These are phyloP conservation scores for Diaprepes abbreviatus DNA, from an alignment of 2,888 invertebrate genomes.

Conservation along the genomic window DNA sequence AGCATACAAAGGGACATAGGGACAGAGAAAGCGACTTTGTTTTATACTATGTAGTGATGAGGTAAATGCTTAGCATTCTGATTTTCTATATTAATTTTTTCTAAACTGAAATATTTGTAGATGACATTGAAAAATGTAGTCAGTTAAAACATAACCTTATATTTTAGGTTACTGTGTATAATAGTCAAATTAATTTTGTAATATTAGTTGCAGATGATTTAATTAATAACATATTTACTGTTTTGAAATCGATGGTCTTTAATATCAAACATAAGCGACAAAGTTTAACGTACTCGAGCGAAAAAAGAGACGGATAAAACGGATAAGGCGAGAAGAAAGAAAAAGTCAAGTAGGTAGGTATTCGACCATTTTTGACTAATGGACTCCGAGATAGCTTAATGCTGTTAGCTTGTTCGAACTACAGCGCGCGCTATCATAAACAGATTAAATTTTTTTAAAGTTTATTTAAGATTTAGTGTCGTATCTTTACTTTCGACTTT, in stretches of 20 bases:
- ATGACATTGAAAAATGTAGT: no score
- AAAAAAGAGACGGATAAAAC: conserved; percentile 37
- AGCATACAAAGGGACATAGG: no score
- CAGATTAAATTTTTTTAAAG: conserved; percentile 63
- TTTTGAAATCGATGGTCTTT: neutral
- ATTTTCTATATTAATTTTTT: no score
- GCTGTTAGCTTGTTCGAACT: conserved; percentile 66
- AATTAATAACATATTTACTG: neutral
- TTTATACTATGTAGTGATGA: no score
- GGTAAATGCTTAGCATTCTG: no score
- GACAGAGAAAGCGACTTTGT: no score
- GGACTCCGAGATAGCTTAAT: conserved; percentile 66
- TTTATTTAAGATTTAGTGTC: conserved; percentile 49
- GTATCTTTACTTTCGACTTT: conserved; percentile 49
- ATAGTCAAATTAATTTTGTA: neutral
- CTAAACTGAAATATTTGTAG: no score
- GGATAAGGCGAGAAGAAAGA: conserved; percentile 42
- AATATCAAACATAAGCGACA: conserved; percentile 10
- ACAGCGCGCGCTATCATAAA: conserved; percentile 65
- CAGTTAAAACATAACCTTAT: no score
- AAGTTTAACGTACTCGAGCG: conserved; percentile 31
- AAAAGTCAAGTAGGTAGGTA: conserved; percentile 51
- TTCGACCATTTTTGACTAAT: conserved; percentile 62
- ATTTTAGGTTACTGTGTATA: no score
- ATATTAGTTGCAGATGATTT: neutral